Evolutionary conservation across 2,888 invertebrate genomes (phyloP).

Genomic region (Gnatocerus cornutus): DNA sequence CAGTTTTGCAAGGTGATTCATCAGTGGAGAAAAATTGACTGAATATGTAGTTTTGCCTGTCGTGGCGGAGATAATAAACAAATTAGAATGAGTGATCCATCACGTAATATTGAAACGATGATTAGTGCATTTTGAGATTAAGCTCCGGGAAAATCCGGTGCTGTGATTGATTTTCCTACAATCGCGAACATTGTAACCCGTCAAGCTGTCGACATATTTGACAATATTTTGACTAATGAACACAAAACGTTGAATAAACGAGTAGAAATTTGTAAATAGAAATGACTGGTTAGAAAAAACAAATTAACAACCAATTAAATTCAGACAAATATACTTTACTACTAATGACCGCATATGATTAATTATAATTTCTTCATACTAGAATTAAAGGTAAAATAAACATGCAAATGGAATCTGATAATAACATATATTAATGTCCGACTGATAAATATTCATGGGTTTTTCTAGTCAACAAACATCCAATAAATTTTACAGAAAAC

Average conservation of each 20-base stretch:
- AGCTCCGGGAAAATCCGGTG: no score
- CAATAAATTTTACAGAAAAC: constrained; percentile 56
- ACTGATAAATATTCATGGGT: constrained; percentile 47
- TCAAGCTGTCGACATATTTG: background rate
- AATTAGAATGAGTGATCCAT: no score
- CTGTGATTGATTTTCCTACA: background rate
- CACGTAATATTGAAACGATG: no score
- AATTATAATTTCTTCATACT: constrained; percentile 44
- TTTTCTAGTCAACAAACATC: constrained; percentile 67
- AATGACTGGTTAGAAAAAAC: background rate
- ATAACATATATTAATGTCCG: constrained; percentile 43
- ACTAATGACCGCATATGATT: constrained; percentile 38
- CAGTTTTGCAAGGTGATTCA: no score
- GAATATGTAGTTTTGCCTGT: no score
- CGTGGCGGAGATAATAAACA: no score
- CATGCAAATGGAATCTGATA: constrained; percentile 48
- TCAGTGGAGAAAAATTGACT: no score
- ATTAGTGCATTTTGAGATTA: no score
- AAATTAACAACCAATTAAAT: constrained; percentile 37
- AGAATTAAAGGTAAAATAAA: constrained; percentile 45
- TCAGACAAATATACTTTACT: constrained; percentile 21
- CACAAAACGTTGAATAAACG: constrained; percentile 2
- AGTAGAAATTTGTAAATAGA: background rate
- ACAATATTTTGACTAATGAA: constrained; percentile 5
- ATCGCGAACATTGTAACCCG: background rate